Base-by-base conservation (phyloP, 2,113 vertebrate species). In the Pampusana beccarii region DNA sequence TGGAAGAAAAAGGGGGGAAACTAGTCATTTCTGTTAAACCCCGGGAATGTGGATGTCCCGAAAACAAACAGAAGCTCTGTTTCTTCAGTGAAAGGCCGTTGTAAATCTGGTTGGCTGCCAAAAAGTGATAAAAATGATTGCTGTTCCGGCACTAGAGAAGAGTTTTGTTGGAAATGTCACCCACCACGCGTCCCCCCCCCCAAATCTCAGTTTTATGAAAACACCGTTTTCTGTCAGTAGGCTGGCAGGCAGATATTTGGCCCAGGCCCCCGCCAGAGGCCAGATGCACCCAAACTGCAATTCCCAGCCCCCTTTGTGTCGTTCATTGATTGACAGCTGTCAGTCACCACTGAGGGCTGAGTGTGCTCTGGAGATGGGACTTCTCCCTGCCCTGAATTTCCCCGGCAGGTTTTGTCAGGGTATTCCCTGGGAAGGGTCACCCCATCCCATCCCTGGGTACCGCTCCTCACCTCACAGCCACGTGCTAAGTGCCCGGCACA, bases 31-130 rank as follows among this genome's bases (percentile, higher is more conserved):
- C 92, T 96, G 90, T 95, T 90, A 91, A 92, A 46, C 65, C 53
- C 92, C 71, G 91, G 91, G 94, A 93, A 91, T 80, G 94, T 86
- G 92, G 86, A 86, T 92, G 91, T 23, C 83, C 91, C 5, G 1
- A 88, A 95, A 93, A 95, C 94, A 97, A 95, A 93, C 91, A 92
- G 92, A 70, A 95, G 96, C 96, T 96, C 95, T 97, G 94, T 96
- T 95, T 86, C 94, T 80, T 56, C 67, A 78, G 60, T 95, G 96
- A 96, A 94, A 94, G 92, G 83, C 96, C 5, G 0, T 92, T 92
- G 88, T 78, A 90, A 90, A 94, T 90, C 92, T 96, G 95, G 90
- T 86, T 40, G 56, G 67, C 90, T 92, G 95, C 93, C 95, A 97
- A 65, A 95, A 96, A 92, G 93, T 91, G 95, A 96, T 93, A 95